Percentiles rank a stretch among this genome's conserved stretches.
phyloP scores from a whole-genome alignment of 2,797 vertebrate species.

The Poeciliopsis presidionis region DNA sequence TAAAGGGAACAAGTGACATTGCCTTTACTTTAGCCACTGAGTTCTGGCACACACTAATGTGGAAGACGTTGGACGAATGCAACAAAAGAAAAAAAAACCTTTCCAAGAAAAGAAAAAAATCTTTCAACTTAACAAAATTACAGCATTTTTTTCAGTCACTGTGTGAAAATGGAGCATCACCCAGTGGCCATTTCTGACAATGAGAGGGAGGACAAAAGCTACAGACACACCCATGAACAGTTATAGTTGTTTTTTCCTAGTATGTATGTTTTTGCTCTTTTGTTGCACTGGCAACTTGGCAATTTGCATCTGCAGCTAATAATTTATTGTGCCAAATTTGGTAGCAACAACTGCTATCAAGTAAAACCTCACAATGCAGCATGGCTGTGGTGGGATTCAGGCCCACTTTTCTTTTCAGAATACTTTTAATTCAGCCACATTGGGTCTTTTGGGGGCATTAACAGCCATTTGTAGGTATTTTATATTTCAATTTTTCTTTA shows the following conservation, averaged over 20 bases:
- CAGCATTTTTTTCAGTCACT: neutral
- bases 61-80: slow-evolving; percentile 42
- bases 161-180: neutral
- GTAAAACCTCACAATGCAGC: neutral
- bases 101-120: neutral
- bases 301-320: neutral
- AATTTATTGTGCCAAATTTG: neutral
- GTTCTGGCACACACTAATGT: slow-evolving; percentile 57
- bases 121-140: neutral
- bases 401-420: neutral
- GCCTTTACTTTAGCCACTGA: slow-evolving; percentile 53
- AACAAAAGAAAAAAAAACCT: slow-evolving; percentile 27
- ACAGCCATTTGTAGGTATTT: neutral
- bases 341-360: neutral
- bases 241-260: neutral
- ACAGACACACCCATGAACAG: neutral
- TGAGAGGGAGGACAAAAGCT: neutral
- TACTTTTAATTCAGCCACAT: neutral
- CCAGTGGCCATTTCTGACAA: neutral
- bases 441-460: neutral
- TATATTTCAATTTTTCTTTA: neutral
- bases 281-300: neutral
- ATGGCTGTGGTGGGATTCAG: neutral
- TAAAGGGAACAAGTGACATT: slow-evolving; percentile 59
- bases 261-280: neutral